Evolutionary conservation across 2,888 invertebrate species (phyloP).

Genomic region (Parochlus steinenii): DNA sequence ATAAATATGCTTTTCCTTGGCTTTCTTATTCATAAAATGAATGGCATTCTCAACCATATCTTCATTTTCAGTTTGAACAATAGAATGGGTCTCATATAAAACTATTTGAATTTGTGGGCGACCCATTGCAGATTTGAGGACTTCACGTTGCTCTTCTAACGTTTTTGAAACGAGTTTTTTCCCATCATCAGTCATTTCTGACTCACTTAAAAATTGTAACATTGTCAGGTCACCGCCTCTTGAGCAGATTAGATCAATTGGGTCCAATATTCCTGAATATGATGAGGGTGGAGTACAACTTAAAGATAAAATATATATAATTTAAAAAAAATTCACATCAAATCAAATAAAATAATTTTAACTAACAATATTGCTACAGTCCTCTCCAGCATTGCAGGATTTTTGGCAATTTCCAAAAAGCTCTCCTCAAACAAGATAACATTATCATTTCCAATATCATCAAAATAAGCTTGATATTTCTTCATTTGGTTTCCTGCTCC

Average conservation of each 20-base stretch:
- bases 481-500: slow-evolving; percentile 14
- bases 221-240: slow-evolving; percentile 61
- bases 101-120: slow-evolving; percentile 69
- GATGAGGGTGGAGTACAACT: slow-evolving; percentile 69
- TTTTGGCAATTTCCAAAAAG: slow-evolving; percentile 33
- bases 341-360: no score
- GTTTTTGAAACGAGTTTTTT: slow-evolving; percentile 45
- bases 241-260: slow-evolving; percentile 64
- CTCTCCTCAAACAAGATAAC: slow-evolving; percentile 33
- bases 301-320: no score
- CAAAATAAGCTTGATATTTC: slow-evolving; percentile 53
- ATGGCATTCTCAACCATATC: slow-evolving; percentile 53
- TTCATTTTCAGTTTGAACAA: slow-evolving; percentile 54
- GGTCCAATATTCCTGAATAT: slow-evolving; percentile 61
- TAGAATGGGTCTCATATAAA: slow-evolving; percentile 67
- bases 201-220: slow-evolving; percentile 45
- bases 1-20: slow-evolving; percentile 45
- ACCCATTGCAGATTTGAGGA: slow-evolving; percentile 55
- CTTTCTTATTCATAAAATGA: slow-evolving; percentile 50
- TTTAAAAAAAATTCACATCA: no score
- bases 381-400: slow-evolving; percentile 37
- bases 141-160: slow-evolving; percentile 57
- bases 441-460: slow-evolving; percentile 47
- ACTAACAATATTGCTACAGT: slow-evolving; percentile 46
- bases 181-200: slow-evolving; percentile 43